A percentile compares a stretch with the other conserved stretches of the same genome.
These are phyloP conservation scores for Anolis carolinensis DNA, from an alignment of 2,113 vertebrate genomes.

Conservation along the genomic window DNA sequence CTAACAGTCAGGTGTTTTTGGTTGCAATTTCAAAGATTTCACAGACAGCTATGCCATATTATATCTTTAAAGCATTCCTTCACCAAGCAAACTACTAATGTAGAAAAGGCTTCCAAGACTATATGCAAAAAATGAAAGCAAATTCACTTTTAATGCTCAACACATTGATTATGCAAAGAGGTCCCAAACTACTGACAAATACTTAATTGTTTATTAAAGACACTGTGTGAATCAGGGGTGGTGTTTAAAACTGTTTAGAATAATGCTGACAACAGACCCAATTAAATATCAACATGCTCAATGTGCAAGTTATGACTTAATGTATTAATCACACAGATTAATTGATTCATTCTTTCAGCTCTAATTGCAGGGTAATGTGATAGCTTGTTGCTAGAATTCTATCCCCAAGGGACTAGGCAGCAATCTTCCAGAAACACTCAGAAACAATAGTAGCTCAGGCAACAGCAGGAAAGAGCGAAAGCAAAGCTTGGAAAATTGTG, in stretches of 20 bases:
- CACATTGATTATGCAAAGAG: slow-evolving; percentile 9
- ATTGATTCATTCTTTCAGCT: slow-evolving; percentile 35
- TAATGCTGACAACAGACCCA: slow-evolving; percentile 24
- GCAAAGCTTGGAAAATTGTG: not conserved
- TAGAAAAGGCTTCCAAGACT: not conserved
- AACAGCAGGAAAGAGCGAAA: not conserved
- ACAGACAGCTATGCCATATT: too few species aligned
- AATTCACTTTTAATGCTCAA: slow-evolving; percentile 11
- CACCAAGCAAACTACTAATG: not conserved
- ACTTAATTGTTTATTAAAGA: slow-evolving; percentile 31
- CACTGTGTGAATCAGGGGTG: slow-evolving; percentile 27
- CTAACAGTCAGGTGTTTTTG: not conserved
- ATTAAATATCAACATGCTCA: slow-evolving; percentile 36
- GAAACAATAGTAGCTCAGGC: not conserved
- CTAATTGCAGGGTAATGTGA: slow-evolving; percentile 33
- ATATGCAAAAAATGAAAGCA: not conserved
- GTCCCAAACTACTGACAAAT: slow-evolving; percentile 7
- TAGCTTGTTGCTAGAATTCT: slow-evolving; percentile 12
- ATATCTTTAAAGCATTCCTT: not conserved
- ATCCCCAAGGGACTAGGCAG: not conserved
- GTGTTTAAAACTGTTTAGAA: slow-evolving; percentile 23
- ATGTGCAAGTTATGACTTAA: slow-evolving; percentile 25
- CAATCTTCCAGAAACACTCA: not conserved
- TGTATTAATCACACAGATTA: slow-evolving; percentile 37
- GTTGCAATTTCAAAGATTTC: too few species aligned